A percentile compares a stretch with the other conserved stretches of the same genome.
Evolutionary conservation across 2,888 invertebrate genomes (phyloP).

Genomic region (Lasioglossum oenotherae): DNA sequence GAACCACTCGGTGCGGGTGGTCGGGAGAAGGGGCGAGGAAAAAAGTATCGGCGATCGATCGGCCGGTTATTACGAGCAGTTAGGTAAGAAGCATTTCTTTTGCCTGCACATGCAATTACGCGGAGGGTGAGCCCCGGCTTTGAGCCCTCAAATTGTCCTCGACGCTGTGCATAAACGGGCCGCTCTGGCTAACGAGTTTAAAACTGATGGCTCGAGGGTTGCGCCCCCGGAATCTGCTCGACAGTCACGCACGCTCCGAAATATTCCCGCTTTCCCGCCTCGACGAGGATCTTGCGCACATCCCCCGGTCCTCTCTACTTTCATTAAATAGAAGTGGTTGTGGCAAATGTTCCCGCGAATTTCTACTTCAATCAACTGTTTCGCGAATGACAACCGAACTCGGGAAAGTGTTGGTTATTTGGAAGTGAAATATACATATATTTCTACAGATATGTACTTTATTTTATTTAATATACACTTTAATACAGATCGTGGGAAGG

Average conservation of each 20-base stretch:
- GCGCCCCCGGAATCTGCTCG: conserved; percentile 11
- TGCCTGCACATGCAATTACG: conserved; percentile 44
- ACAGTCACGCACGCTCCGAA: conserved; percentile 41
- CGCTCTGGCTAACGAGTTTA: conserved; percentile 57
- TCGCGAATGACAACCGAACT: not conserved
- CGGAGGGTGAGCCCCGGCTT: conserved; percentile 44
- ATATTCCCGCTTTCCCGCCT: conserved; percentile 14
- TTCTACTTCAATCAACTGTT: not conserved
- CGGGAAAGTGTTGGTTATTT: not conserved
- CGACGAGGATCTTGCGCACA: not conserved
- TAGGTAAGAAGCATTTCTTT: conserved; percentile 48
- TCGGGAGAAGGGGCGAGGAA: not conserved
- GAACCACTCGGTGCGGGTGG: not conserved
- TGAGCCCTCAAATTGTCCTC: conserved; percentile 58
- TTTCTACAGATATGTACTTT: too few species aligned
- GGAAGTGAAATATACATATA: too few species aligned
- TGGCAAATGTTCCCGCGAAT: not conserved
- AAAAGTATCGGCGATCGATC: conserved; percentile 31
- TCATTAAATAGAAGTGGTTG: not conserved
- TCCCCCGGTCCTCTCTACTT: not conserved
- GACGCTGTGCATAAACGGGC: conserved; percentile 51
- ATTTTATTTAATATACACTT: too few species aligned
- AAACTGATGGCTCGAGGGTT: conserved; percentile 56
- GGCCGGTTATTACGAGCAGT: conserved; percentile 33
- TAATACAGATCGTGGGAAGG: too few species aligned